Evolutionary conservation across 2,113 vertebrate genomes (phyloP).

Genomic region (Actinemys pallida): DNA sequence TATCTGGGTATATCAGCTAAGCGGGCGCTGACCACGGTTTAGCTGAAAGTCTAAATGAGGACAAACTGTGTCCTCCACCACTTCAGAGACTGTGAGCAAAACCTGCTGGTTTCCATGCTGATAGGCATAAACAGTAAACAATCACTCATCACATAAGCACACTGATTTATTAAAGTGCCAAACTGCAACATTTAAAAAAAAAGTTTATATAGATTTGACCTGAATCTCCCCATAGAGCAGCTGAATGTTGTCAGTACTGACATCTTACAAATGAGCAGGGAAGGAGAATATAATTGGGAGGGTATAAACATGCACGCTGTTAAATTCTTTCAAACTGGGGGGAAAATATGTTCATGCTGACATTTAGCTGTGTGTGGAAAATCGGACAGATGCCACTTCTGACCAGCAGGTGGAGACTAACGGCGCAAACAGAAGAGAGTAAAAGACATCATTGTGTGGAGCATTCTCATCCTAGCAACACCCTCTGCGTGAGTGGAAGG

Average conservation of each 20-base stretch:
- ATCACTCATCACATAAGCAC: background rate
- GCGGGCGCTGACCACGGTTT: background rate
- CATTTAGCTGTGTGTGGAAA: background rate
- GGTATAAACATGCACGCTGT: background rate
- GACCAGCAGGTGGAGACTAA: slow-evolving; percentile 65
- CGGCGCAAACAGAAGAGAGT: slow-evolving; percentile 23
- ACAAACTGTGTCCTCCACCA: background rate
- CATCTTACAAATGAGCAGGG: background rate
- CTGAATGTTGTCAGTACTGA: background rate
- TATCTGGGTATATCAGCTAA: background rate
- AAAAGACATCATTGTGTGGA: background rate
- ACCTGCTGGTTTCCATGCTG: background rate
- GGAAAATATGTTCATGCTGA: background rate
- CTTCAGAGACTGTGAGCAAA: background rate
- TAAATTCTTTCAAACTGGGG: background rate
- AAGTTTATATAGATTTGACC: background rate
- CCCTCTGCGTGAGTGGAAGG: background rate
- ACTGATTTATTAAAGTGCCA: slow-evolving; percentile 20
- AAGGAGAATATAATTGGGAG: background rate
- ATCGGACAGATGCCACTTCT: background rate
- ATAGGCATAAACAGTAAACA: slow-evolving; percentile 2
- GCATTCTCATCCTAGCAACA: background rate
- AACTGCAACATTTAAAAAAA: background rate
- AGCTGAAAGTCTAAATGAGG: background rate
- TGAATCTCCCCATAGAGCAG: slow-evolving; percentile 26